These are phyloP conservation scores for Pitta sordida DNA, from an alignment of 2,113 vertebrate species.

Conservation along the genomic window DNA sequence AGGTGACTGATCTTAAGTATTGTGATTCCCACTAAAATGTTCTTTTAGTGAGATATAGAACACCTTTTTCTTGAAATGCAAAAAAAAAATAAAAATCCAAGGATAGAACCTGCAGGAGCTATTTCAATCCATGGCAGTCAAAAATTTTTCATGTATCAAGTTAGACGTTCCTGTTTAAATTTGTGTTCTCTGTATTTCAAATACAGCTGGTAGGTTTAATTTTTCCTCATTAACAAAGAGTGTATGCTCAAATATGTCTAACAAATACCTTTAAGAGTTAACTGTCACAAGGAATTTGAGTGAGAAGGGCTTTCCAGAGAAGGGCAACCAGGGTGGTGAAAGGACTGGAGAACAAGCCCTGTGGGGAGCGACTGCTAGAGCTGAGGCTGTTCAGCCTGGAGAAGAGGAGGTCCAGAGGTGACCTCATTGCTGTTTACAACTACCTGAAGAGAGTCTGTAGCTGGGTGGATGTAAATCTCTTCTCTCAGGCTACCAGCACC, in stretches of 20 bases:
- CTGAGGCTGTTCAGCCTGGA: too few species aligned
- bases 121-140: neutral
- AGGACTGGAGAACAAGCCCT: too few species aligned
- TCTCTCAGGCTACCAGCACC: too few species aligned
- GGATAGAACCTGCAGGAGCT: neutral
- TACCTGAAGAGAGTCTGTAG: too few species aligned
- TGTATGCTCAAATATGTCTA: neutral
- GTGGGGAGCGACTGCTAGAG: too few species aligned
- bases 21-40: neutral
- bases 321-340: too few species aligned
- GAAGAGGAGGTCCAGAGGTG: too few species aligned
- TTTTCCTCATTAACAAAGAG: neutral
- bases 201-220: neutral
- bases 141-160: neutral
- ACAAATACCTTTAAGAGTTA: neutral
- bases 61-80: neutral
- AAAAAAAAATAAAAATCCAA: neutral
- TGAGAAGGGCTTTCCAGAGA: too few species aligned
- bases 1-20: neutral
- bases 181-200: neutral
- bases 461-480: too few species aligned
- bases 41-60: neutral
- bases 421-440: too few species aligned
- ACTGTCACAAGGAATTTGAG: neutral
- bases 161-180: neutral